A percentile compares a stretch with the other conserved stretches of the same genome.
These are phyloP conservation scores for Lucinisca nassula DNA, from an alignment of 2,888 invertebrate species.

Conservation along the genomic window DNA sequence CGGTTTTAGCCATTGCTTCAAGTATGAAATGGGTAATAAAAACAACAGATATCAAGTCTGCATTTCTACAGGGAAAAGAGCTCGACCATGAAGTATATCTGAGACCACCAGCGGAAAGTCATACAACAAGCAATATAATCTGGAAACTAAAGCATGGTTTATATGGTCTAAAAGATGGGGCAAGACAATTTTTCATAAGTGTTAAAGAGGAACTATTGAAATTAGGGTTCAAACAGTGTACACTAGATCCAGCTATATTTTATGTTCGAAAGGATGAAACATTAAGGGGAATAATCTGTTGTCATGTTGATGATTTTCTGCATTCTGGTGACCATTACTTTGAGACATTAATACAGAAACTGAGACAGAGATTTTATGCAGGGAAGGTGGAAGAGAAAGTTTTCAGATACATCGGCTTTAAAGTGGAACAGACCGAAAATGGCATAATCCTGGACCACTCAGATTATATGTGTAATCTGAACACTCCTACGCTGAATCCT, in stretches of 20 bases:
- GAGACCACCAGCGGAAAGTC: neutral
- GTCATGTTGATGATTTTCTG: neutral
- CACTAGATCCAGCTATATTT: neutral
- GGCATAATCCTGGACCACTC: neutral
- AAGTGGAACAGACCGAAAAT: neutral
- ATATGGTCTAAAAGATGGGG: neutral
- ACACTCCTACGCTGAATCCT: neutral
- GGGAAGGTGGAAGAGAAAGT: neutral
- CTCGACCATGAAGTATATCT: neutral
- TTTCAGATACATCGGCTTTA: neutral
- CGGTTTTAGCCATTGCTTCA: slow-evolving; percentile 54
- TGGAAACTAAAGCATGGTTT: slow-evolving; percentile 1
- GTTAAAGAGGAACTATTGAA: neutral
- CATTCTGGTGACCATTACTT: neutral
- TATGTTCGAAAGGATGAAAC: neutral
- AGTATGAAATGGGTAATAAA: slow-evolving; percentile 54
- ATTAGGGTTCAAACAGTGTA: neutral
- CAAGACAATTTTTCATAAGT: neutral
- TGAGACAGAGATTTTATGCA: neutral
- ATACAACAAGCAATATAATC: neutral
- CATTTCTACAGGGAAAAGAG: neutral
- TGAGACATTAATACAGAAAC: neutral
- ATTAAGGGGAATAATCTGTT: neutral
- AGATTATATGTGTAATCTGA: neutral
- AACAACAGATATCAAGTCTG: slow-evolving; percentile 62